These are phyloP conservation scores for Caenorhabditis brenneri DNA, from an alignment of 1,140 invertebrate species.

Conservation along the genomic window DNA sequence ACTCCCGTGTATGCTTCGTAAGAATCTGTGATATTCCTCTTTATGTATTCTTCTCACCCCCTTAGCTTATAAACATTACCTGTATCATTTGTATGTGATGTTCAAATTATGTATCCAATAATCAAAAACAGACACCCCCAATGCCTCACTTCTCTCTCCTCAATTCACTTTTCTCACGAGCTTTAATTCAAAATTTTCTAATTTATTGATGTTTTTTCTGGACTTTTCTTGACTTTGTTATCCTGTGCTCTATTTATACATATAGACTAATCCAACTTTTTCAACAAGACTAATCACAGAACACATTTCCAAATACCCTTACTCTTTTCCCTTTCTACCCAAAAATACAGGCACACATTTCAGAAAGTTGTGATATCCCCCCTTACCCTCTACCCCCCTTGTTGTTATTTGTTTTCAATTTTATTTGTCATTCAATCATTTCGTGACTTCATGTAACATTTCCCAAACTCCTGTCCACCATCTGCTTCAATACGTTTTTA, in stretches of 20 bases:
- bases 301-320: background rate
- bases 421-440: background rate
- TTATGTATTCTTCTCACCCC: background rate
- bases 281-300: background rate
- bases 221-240: background rate
- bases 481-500: background rate
- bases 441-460: background rate
- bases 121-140: background rate
- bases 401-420: conserved; percentile 17
- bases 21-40: conserved; percentile 25
- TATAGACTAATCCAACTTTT: background rate
- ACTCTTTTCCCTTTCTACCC: background rate
- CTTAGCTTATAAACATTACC: background rate
- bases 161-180: conserved; percentile 22
- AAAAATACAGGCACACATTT: conserved; percentile 1
- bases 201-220: conserved; percentile 8
- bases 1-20: conserved; percentile 36
- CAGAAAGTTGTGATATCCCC: conserved; percentile 25
- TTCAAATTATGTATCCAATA: background rate
- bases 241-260: background rate
- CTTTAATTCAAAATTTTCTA: conserved; percentile 9
- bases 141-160: background rate
- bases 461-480: background rate
- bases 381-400: no score
- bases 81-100: conserved; percentile 27